Percentiles rank a stretch among this genome's conserved stretches.
phyloP scores from a whole-genome alignment of 1,140 invertebrate species.

The Paracyclopina nana region DNA sequence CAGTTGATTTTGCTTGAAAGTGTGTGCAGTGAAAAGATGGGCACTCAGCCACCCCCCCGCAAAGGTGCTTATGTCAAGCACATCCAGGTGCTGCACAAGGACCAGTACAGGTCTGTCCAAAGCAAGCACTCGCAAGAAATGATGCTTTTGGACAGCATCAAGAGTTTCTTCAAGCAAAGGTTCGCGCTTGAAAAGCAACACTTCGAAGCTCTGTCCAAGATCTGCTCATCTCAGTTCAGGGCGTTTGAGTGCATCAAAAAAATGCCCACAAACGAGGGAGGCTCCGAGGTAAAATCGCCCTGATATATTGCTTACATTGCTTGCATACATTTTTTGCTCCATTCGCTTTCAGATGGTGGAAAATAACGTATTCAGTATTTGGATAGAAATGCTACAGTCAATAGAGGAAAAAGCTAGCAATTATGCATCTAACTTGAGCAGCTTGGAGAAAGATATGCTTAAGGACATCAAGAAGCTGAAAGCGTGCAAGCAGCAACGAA shows the following conservation, averaged over 20 bases:
- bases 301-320: not conserved
- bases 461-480: slow-evolving; percentile 71
- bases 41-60: slow-evolving; percentile 14
- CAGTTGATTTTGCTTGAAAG: no score
- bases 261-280: not conserved
- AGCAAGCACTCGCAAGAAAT: slow-evolving; percentile 89
- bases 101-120: slow-evolving; percentile 74
- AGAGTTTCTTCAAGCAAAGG: slow-evolving; percentile 70
- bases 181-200: slow-evolving; percentile 84
- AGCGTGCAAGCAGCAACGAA: slow-evolving; percentile 60
- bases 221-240: not conserved
- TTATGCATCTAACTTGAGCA: slow-evolving; percentile 68
- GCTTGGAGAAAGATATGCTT: slow-evolving; percentile 78
- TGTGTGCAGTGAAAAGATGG: no score
- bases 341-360: not conserved
- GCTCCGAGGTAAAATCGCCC: not conserved
- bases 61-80: slow-evolving; percentile 71
- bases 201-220: slow-evolving; percentile 47
- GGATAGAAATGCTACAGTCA: slow-evolving; percentile 80
- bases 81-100: slow-evolving; percentile 70
- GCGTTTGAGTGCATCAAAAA: not conserved
- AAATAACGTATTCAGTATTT: slow-evolving; percentile 91
- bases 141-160: slow-evolving; percentile 78
- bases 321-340: not conserved
- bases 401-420: slow-evolving; percentile 80